Evolutionary conservation across 2,888 invertebrate species (phyloP), one percentile per base, ranked within the genome.

Genomic region (Cosmopolites sordidus): DNA sequence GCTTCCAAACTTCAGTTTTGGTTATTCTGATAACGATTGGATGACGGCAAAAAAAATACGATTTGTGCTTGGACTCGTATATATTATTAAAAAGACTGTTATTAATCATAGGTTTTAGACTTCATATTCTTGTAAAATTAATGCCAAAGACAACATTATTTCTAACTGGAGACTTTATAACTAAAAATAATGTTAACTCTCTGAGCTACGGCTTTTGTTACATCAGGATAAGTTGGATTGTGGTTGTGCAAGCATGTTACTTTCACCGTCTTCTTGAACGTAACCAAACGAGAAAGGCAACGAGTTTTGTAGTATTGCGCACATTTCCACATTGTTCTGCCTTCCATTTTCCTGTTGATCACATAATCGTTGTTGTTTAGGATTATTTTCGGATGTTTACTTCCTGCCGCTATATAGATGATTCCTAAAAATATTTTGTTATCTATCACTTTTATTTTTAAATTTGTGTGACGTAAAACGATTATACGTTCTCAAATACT

Each of bases 311-410:
- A 58, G 51, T 62, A 63, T n/a, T 54, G 51, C 2, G 51, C 56
- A 45, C 65, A 65, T 14, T 62, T 49, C 65, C 65, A 65, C 47
- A 59, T 59, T 1, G 63, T 64, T 22, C 57, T 54, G 39, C 47
- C 49, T 1, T 51, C 50, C 22, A 50, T 48, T 30, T 51, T 56
- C 16, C 51, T 57, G 27, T 60, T 57, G 16, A 64, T 56, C 5
- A 58, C 54, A 46, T 59, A 66, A 12, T 61, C 61, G 41, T 65
- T 59, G 11, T 56, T 58, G 22, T 65, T 63, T 33, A 66, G 16
- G 18, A 66, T 60, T n/a, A 66, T 58, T 54, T 63, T 60, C 8
- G 63, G 61, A 14, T 58, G 51, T 39, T 62, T 63, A 8, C 38
- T 54, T 8, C 58, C 63, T 14, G 51, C 30, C 6, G 47, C 54